Evolutionary conservation across 2,797 vertebrate genomes (phyloP), one percentile per base, ranked within the genome.

Genomic region (Hydrocynus forskahlii): DNA sequence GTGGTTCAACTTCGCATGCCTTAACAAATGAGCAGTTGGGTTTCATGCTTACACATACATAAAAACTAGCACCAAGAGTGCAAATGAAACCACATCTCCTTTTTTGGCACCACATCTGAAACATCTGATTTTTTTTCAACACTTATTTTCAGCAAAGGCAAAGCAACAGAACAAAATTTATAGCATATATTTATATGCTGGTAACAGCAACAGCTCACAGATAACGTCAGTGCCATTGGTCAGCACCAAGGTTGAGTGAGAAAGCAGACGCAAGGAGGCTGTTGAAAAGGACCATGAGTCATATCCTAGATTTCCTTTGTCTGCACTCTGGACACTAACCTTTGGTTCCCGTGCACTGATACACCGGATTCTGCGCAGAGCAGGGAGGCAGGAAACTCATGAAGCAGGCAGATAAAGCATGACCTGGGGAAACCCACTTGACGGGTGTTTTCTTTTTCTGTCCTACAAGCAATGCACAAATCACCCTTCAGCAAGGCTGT

Each of bases 381-480:
- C 50, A 76, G 76, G 77, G 60, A 79, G 81, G 82, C 87, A 89
- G 90, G 91, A 91, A 91, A 83, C 78, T 71, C 40, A 80, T 88
- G 88, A 88, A 85, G 74, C 67, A 62, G 55, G 83, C 83, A 88
- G 89, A 92, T 89, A 92, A 89, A 90, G 86, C 70, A 25, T 76
- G 85, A 84, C 80, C 88, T 77, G 82, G 79, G 84, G 76, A 87
- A 82, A 79, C 66, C 70, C 71, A 82, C 17, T 64, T 82, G 66
- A 55, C 17, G 82, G 77, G 80, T 82, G 84, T 84, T 84, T 78
- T 82, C 78, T 75, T 70, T 81, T 87, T 77, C 81, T 80, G 59
- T 74, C 69, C 35, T 55, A 69, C 54, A 38, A 81, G 78, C 59
- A 81, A 57, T 70, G 81, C 23, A 79, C 29, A 75, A 78, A 48